Evolutionary conservation across 2,888 invertebrate genomes (phyloP).

Genomic region (Nesidiocoris tenuis): DNA sequence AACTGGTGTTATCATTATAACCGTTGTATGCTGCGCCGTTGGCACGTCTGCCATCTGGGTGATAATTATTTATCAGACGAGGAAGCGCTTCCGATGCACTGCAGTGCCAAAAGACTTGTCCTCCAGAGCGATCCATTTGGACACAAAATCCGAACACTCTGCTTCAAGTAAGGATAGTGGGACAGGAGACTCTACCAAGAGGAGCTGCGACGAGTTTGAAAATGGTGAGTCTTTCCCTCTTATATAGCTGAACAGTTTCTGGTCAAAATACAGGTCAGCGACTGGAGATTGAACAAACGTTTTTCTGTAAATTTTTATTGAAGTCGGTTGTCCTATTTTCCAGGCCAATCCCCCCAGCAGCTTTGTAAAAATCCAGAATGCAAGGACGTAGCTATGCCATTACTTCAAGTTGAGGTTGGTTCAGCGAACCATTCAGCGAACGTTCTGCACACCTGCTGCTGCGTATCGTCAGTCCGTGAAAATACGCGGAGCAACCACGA

Average conservation of each 20-base stretch:
- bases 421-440: conserved; percentile 13
- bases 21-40: conserved; percentile 85
- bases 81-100: conserved; percentile 62
- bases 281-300: neutral
- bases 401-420: conserved; percentile 21
- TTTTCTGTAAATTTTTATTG: neutral
- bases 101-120: conserved; percentile 32
- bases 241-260: neutral
- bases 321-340: neutral
- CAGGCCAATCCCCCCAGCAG: conserved; percentile 13
- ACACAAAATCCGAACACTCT: conserved; percentile 70
- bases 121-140: conserved; percentile 56
- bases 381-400: conserved; percentile 21
- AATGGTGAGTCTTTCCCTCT: conserved; percentile 14
- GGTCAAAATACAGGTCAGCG: no score
- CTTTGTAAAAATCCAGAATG: conserved; percentile 2
- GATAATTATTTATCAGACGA: conserved; percentile 82
- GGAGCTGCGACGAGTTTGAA: conserved; percentile 61
- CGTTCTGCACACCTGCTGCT: conserved; percentile 35
- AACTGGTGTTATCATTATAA: conserved; percentile 84
- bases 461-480: conserved; percentile 37
- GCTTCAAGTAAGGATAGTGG: conserved; percentile 75
- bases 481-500: conserved; percentile 46
- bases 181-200: conserved; percentile 75
- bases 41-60: conserved; percentile 91